Evolutionary conservation across 1,140 invertebrate species (phyloP).

Genomic region (Monomorium pharaonis): DNA sequence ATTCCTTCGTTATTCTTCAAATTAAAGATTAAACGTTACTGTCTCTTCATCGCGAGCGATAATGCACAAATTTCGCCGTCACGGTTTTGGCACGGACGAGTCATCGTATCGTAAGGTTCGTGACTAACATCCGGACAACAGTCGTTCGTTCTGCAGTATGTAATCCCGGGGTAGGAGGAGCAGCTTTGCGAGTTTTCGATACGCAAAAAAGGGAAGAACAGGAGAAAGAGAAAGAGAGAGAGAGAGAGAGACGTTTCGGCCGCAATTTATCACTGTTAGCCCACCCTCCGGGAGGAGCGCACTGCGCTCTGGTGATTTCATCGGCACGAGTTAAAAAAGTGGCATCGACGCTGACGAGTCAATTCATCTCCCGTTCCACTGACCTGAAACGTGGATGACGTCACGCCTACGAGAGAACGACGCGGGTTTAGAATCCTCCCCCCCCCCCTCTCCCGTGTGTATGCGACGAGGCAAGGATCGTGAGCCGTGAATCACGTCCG

Average conservation of each 20-base stretch:
- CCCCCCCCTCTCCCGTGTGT: too few relatives aligned
- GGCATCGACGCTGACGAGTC: slow-evolving; percentile 77
- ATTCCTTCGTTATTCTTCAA: too few relatives aligned
- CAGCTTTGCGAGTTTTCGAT: slow-evolving; percentile 29
- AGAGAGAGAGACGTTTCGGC: not conserved
- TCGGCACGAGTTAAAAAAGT: slow-evolving; percentile 73
- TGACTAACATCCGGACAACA: slow-evolving; percentile 37
- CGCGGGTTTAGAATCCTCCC: slow-evolving; percentile 38
- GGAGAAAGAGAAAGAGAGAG: too few relatives aligned
- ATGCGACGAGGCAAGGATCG: slow-evolving; percentile 54
- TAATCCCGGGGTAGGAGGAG: slow-evolving; percentile 14
- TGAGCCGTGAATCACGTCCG: slow-evolving; percentile 61
- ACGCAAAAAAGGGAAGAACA: slow-evolving; percentile 10
- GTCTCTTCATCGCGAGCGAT: not conserved
- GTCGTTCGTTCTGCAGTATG: not conserved
- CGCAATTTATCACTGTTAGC: slow-evolving; percentile 49
- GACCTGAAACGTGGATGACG: slow-evolving; percentile 73
- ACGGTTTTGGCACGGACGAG: slow-evolving; percentile 15
- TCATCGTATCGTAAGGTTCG: not conserved
- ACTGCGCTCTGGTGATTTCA: slow-evolving; percentile 71
- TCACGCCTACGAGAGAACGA: slow-evolving; percentile 52
- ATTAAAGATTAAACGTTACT: too few relatives aligned
- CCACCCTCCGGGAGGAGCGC: slow-evolving; percentile 65
- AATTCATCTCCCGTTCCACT: slow-evolving; percentile 79
- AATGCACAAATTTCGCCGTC: not conserved